Percentiles rank a stretch among this genome's conserved stretches.
Conservation (phyloP, 1,140 invertebrate genomes). For the Neodiprion fabricii region DNA sequence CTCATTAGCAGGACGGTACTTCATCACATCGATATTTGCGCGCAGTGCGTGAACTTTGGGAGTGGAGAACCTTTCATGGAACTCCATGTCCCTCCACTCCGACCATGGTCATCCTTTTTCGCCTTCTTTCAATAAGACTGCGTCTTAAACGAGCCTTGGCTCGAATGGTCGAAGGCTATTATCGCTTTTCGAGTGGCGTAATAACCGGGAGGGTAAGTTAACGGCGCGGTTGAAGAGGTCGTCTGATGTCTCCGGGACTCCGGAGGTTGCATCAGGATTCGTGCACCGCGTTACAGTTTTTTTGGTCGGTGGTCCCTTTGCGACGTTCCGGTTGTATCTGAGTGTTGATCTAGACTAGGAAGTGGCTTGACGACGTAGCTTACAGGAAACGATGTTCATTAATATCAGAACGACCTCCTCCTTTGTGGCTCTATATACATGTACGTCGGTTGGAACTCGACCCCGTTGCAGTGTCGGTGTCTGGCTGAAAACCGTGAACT, state of each 20-base stretch:
- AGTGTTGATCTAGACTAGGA: background rate
- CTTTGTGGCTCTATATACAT: background rate
- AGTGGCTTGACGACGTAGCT: background rate
- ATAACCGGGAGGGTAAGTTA: background rate
- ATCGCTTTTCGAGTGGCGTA: background rate
- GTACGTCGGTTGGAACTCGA: too few species aligned
- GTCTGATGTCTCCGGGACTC: background rate
- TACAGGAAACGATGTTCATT: slow-evolving; percentile 3
- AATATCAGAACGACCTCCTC: slow-evolving; percentile 3
- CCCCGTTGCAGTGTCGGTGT: background rate
- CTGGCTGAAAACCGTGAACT: too few species aligned
- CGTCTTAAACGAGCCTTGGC: too few species aligned
- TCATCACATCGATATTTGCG: background rate
- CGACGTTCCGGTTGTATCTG: background rate
- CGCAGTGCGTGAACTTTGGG: background rate
- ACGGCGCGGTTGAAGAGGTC: background rate
- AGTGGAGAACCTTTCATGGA: background rate
- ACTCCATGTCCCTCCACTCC: background rate
- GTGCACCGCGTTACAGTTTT: background rate
- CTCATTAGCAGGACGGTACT: background rate
- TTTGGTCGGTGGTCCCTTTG: background rate
- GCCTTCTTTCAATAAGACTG: background rate
- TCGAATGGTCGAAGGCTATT: background rate
- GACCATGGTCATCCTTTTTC: background rate
- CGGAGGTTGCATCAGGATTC: background rate